A percentile compares a stretch with the other conserved stretches of the same genome.
Conservation (phyloP, 2,113 vertebrate species). For the Poeciliopsis turrubarensis region DNA sequence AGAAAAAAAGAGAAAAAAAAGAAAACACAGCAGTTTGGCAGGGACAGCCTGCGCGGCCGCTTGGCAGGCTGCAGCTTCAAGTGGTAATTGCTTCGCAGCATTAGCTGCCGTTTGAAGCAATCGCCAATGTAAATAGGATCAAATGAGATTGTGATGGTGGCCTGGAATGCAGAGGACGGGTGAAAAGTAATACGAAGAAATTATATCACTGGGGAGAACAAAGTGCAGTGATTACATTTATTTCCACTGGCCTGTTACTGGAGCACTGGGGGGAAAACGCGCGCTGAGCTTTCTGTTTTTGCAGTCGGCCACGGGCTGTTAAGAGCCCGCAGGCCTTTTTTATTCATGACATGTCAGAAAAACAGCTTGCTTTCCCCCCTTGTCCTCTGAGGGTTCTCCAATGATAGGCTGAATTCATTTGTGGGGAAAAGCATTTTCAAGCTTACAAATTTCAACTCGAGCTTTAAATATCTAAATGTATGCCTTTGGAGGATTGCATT, state of each 20-base stretch:
- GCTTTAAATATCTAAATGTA: slow-evolving; percentile 48
- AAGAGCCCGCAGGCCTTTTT: slow-evolving; percentile 52
- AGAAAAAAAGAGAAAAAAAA: background rate
- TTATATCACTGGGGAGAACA: slow-evolving; percentile 75
- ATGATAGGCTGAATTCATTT: slow-evolving; percentile 61
- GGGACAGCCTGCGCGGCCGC: slow-evolving; percentile 47
- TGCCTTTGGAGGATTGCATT: slow-evolving; percentile 12
- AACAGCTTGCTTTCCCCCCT: slow-evolving; percentile 45
- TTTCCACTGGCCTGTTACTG: slow-evolving; percentile 76
- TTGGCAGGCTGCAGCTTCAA: slow-evolving; percentile 56
- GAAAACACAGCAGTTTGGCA: slow-evolving; percentile 23
- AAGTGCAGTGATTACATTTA: slow-evolving; percentile 81
- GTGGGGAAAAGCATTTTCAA: slow-evolving; percentile 31
- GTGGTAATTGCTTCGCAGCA: slow-evolving; percentile 72
- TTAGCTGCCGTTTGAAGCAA: slow-evolving; percentile 42
- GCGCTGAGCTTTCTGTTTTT: slow-evolving; percentile 67
- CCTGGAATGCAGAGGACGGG: slow-evolving; percentile 53
- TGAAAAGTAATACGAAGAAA: slow-evolving; percentile 73
- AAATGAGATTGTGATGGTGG: slow-evolving; percentile 77
- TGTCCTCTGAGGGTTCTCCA: slow-evolving; percentile 52
- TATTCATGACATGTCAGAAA: slow-evolving; percentile 67
- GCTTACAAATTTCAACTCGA: slow-evolving; percentile 41
- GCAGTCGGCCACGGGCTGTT: slow-evolving; percentile 45
- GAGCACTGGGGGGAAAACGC: slow-evolving; percentile 61
- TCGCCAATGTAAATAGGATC: slow-evolving; percentile 72